Evolutionary conservation across 1,140 invertebrate species (phyloP).

Genomic region (Drosophila quadrilineata): DNA sequence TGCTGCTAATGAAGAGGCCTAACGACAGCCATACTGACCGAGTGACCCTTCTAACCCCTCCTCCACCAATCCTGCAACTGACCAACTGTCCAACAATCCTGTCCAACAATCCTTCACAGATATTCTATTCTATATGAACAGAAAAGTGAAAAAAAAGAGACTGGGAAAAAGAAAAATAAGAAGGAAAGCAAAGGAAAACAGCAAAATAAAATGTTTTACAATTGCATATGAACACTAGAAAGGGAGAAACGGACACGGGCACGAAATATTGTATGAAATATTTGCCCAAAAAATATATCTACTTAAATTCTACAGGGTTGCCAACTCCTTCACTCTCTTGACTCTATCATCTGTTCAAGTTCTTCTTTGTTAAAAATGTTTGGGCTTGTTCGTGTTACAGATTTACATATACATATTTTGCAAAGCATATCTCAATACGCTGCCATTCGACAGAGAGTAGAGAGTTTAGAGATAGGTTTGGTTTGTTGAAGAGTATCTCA

Average conservation of each 20-base stretch:
- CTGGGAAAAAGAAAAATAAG: neutral
- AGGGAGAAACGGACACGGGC: neutral
- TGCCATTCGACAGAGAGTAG: no score
- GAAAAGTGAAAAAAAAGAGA: no score
- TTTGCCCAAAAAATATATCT: constrained; percentile 49
- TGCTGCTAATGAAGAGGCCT: constrained; percentile 64
- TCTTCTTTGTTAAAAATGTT: no score
- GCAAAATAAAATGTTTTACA: constrained; percentile 44
- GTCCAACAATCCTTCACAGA: constrained; percentile 9
- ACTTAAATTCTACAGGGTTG: constrained; percentile 22
- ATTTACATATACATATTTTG: no score
- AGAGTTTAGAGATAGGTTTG: no score
- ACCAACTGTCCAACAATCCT: constrained; percentile 6
- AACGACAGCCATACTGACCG: neutral
- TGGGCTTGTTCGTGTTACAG: no score
- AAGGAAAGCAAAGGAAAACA: constrained; percentile 4
- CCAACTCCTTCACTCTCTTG: no score
- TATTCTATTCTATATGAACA: constrained; percentile 9
- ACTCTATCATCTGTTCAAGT: no score
- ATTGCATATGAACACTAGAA: constrained; percentile 44
- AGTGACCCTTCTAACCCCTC: neutral
- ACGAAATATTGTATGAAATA: constrained; percentile 44
- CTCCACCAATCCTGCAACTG: neutral
- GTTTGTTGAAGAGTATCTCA: no score
- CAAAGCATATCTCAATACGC: no score